These are phyloP conservation scores for Toxotes chatareus DNA, from an alignment of 2,113 vertebrate species.

Conservation along the genomic window DNA sequence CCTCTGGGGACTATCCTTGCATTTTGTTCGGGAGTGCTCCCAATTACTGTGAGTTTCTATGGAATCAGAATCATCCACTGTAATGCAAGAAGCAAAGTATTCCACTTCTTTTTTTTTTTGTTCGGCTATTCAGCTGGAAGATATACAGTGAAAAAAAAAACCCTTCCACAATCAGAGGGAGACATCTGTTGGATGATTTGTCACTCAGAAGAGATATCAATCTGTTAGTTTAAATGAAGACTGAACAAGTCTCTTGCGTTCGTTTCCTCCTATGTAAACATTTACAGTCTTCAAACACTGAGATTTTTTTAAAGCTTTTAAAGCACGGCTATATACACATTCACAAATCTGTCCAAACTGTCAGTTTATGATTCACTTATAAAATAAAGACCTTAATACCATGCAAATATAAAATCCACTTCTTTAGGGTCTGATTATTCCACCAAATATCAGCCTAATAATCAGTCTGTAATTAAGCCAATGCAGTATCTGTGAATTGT, in stretches of 20 bases:
- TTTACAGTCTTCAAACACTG: constrained; percentile 6
- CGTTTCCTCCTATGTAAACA: constrained; percentile 46
- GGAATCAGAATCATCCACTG: constrained; percentile 61
- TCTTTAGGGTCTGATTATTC: constrained; percentile 73
- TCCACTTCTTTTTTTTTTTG: constrained; percentile 23
- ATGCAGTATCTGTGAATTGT: constrained; percentile 78
- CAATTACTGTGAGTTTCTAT: constrained; percentile 70
- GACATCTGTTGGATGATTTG: constrained; percentile 70
- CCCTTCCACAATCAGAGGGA: constrained; percentile 60
- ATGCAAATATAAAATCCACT: constrained; percentile 67
- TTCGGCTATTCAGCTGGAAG: constrained; percentile 44
- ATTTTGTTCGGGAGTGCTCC: constrained; percentile 66
- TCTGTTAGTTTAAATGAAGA: constrained; percentile 46
- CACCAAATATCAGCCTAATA: constrained; percentile 79
- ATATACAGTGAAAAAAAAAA: constrained; percentile 39
- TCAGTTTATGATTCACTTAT: constrained; percentile 58
- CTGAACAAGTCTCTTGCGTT: constrained; percentile 53
- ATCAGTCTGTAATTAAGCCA: constrained; percentile 80
- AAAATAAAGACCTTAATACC: constrained; percentile 49
- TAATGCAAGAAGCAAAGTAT: constrained; percentile 49
- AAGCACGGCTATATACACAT: constrained; percentile 10
- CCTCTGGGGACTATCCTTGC: constrained; percentile 65
- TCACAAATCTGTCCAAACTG: constrained; percentile 43
- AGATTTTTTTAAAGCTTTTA: constrained; percentile 23
- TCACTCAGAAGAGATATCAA: constrained; percentile 57